Evolutionary conservation across 2,888 invertebrate species (phyloP).

Genomic region (Mimas tiliae): DNA sequence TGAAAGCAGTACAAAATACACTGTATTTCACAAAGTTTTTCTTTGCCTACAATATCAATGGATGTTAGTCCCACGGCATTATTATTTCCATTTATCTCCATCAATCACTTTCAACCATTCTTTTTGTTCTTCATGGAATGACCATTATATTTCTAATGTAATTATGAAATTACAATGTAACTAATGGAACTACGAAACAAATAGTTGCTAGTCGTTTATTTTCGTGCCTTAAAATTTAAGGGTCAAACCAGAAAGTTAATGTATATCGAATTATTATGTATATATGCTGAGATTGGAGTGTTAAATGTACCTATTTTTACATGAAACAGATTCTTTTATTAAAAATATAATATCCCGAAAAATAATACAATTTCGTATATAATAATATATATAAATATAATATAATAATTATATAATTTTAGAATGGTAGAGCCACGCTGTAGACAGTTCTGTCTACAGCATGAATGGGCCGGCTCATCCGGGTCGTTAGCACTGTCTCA

Average conservation of each 20-base stretch:
- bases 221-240: background rate
- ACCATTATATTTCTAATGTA: conserved; percentile 33
- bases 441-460: no score
- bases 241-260: background rate
- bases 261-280: no score
- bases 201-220: conserved; percentile 26
- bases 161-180: conserved; percentile 38
- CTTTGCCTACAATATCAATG: background rate
- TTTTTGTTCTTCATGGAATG: conserved; percentile 28
- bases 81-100: conserved; percentile 16
- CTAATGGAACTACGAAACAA: conserved; percentile 36
- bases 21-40: background rate
- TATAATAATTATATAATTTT: no score
- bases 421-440: no score
- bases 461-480: no score
- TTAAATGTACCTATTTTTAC: no score
- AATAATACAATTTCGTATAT: no score
- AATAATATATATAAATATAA: no score
- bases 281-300: no score
- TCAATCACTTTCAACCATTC: conserved; percentile 21
- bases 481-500: no score
- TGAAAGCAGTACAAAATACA: background rate
- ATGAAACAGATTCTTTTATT: no score
- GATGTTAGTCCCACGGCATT: background rate
- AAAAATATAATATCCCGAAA: no score